Evolutionary conservation across 2,797 vertebrate genomes (phyloP), one percentile per base, ranked within the genome.

Genomic region (Manis pentadactyla): DNA sequence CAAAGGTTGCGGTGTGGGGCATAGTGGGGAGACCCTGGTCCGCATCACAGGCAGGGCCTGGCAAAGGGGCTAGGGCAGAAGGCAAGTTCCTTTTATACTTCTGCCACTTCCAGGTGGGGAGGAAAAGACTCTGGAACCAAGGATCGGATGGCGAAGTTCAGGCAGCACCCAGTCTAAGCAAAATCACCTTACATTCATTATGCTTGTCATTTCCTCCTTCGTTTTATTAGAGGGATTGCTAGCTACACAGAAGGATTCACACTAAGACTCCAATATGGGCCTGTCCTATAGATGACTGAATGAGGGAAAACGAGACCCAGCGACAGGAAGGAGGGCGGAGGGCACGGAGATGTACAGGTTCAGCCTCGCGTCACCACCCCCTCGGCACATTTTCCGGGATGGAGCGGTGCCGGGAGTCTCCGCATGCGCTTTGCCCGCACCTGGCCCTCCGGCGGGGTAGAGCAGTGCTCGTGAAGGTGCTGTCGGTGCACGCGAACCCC

Each of bases 81-180:
- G 49, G 42, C 87, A 90, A 90, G 25, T 85, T 88, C 64, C 49
- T 86, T 23, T 81, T 95, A 78, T 79, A 93, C 81, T 94, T 92
- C 39, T 68, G 34, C 51, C 37, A 78, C 63, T 83, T 74, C 42
- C 66, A 61, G 55, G 51, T 57, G 49, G 74, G 39, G 34, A 61
- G 88, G 57, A 87, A 85, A 91, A 90, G n/a, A 64, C 55, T 68
- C 25, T 77, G 89, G 81, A 81, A 69, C 55, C 39, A 82, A 89
- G 66, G 25, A 39, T 11, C 46, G 39, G 31, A 23, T 18, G 39
- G 68, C 31, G 3, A 59, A 37, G 13, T 87, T 55, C 63, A 84
- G 77, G 59, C 51, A 61, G 42, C 34, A 78, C 57, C 39, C 17
- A 1, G 29, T 87, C 63, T 71, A 82, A 66, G 64, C 61, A 81